Evolutionary conservation across 2,888 invertebrate species (phyloP), one percentile per base, ranked within the genome.

Genomic region (Cerceris rybyensis): DNA sequence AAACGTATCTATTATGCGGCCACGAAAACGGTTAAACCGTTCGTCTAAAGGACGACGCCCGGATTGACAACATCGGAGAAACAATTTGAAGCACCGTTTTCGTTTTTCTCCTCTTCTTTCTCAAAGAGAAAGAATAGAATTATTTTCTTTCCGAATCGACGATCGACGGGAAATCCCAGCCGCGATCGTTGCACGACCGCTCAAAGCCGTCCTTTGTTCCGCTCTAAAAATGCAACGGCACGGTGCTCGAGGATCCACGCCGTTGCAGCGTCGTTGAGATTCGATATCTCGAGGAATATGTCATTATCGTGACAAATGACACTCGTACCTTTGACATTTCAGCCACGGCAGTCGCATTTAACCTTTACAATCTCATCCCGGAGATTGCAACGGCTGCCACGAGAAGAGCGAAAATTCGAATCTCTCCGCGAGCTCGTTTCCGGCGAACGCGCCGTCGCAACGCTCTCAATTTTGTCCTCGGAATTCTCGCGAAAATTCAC

Each of bases 191-290:
- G 14, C 39, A 69, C 52, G 70, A 71, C 68, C 65, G n/a, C 55
- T 41, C 46, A 39, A 63, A 61, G 61, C 59, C 46, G 59, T 55
- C 52, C 72, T 76, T 75, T 69, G 72, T 72, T 72, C 42, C 54
- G 61, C 28, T 64, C 43, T 66, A 42, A 14, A 63, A 58, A 60
- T 63, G 41, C n/a, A 39, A 63, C 46, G 55, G 60, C 46, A 42
- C n/a, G n/a, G 50, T 11, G 43, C 43, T 54, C 50, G 49, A 28
- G 28, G 28, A 39, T 49, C 46, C 28, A 55, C 14, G n/a, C 28
- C 49, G 63, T 72, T 61, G 16, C 50, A 42, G 16, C 42, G 42
- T 59, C 58, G 66, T 66, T 66, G n/a, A 1, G n/a, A 46, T 46
- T 1, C 46, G 46, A 46, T 46, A 46, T 11, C 46, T 46, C 46